Base-by-base conservation (phyloP, 53 echinoderm and acorn worm genomes). In the Paracentrotus lividus region DNA sequence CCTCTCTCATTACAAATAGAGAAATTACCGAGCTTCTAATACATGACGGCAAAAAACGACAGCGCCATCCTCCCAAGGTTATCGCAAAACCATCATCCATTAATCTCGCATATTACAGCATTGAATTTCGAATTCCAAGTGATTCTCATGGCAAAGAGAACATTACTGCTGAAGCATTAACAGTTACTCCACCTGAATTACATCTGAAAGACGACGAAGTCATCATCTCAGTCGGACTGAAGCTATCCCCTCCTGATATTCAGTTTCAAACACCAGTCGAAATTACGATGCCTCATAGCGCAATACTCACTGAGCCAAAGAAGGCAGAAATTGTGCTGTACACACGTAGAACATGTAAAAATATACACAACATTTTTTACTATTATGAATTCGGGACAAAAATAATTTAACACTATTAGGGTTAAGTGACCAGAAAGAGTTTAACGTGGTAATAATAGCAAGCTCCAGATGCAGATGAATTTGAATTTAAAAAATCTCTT, bases 291-390 rank as follows among this genome's bases (percentile, higher is more conserved):
- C 23, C 8, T 7, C 76, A 76, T 42, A 76, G 76, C 42, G 76
- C 76, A 5, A 76, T 76, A 20, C 18, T 76, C 76, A 76, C 32
- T 42, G 21, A 36, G 10, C 76, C 76, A 20, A 42, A 76, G 7
- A 40, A 76, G 21, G 76, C 76, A 18, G 42, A 76, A 42, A 76
- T 76, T 21, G 76, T 76, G 42, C 42, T 76, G 20, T 76, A 76
- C 42, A 76, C 76, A 16, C 36, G 76, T 20, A 42, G 42, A 23
- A 76, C 36, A 21, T 4, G 76, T 76, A 76, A 76, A 42, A 40
- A 66, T 55, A 55, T 15, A 55, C 55, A 55, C 13, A 55, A 14
- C 16, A 55, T 2, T 55, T 16, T 16, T 55, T 20, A 55, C 5
- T 55, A 20, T 16, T 10, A 12, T 2, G 13, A 55, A 2, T 55